These are phyloP conservation scores for Eucidaris tribuloides DNA, from an alignment of 35 echinoderm and acorn worm genomes.

Conservation along the genomic window DNA sequence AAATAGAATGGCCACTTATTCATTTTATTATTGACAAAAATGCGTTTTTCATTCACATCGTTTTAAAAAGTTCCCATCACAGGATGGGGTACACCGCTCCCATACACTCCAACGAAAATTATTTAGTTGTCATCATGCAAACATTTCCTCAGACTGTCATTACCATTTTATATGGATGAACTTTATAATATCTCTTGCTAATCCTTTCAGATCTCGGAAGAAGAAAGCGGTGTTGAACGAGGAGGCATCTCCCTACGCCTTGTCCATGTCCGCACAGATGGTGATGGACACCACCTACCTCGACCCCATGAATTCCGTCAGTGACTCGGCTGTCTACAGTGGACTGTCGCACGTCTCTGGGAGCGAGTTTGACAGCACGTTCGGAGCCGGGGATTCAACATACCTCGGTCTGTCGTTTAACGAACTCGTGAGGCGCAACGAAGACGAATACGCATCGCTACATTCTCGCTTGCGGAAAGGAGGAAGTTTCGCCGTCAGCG, in stretches of 20 bases:
- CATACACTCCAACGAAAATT: no score
- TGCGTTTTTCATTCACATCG: no score
- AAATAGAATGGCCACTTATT: no score
- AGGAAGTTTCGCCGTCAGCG: background rate
- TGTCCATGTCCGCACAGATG: background rate
- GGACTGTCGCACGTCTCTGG: conserved; percentile 10
- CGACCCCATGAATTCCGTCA: conserved; percentile 3
- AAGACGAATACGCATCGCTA: conserved; percentile 13
- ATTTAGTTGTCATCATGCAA: no score
- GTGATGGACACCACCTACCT: conserved; percentile 26
- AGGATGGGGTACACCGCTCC: no score
- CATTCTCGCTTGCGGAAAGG: background rate
- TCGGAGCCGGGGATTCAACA: background rate
- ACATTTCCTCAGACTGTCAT: no score
- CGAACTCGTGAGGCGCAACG: background rate
- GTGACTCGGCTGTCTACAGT: conserved; percentile 21
- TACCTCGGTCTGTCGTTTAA: conserved; percentile 17
- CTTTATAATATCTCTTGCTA: background rate
- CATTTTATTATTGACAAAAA: no score
- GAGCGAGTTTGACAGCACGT: conserved; percentile 16
- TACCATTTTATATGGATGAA: no score
- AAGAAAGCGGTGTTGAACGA: background rate
- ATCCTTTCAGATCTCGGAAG: background rate
- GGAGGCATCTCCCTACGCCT: conserved; percentile 5
- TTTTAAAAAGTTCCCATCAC: no score